Evolutionary conservation across 2,113 vertebrate genomes (phyloP).

Genomic region (Ariopsis seemanni): DNA sequence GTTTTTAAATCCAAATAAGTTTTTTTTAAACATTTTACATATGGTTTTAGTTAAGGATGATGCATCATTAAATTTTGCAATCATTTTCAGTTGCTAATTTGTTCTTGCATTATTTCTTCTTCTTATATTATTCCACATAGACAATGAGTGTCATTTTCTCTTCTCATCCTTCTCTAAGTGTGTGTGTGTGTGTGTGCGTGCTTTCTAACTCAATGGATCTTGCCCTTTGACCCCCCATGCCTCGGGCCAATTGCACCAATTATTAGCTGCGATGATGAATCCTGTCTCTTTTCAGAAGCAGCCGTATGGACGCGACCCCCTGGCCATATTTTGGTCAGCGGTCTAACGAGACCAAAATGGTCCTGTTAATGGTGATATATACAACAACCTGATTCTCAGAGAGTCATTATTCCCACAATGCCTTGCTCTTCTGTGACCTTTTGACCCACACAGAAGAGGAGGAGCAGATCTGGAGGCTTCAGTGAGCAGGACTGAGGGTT

Average conservation of each 20-base stretch:
- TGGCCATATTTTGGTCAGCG: constrained; percentile 81
- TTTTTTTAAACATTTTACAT: too few species aligned
- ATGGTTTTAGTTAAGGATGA: not conserved
- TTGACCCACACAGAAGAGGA: constrained; percentile 89
- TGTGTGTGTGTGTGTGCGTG: constrained; percentile 8
- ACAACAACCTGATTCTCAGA: constrained; percentile 81
- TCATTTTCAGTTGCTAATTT: not conserved
- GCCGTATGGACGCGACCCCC: constrained; percentile 82
- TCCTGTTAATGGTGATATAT: constrained; percentile 98
- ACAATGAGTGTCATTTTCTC: constrained; percentile 18
- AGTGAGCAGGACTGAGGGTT: constrained; percentile 73
- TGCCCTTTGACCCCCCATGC: constrained; percentile 78
- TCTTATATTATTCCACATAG: not conserved
- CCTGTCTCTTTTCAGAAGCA: constrained; percentile 87
- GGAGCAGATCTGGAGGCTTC: constrained; percentile 84
- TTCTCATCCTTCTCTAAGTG: constrained; percentile 33
- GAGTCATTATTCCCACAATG: constrained; percentile 93
- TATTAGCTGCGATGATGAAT: constrained; percentile 93
- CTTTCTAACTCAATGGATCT: constrained; percentile 71
- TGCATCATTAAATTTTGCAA: not conserved
- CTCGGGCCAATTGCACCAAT: constrained; percentile 83
- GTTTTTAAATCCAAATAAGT: too few species aligned
- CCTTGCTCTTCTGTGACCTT: constrained; percentile 85
- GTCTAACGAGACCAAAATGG: constrained; percentile 81
- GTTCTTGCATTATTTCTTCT: constrained; percentile 36